A percentile compares a stretch with the other conserved stretches of the same genome.
Conservation (phyloP, 2,797 vertebrate species). For the Myoxocephalus aenaeus region DNA sequence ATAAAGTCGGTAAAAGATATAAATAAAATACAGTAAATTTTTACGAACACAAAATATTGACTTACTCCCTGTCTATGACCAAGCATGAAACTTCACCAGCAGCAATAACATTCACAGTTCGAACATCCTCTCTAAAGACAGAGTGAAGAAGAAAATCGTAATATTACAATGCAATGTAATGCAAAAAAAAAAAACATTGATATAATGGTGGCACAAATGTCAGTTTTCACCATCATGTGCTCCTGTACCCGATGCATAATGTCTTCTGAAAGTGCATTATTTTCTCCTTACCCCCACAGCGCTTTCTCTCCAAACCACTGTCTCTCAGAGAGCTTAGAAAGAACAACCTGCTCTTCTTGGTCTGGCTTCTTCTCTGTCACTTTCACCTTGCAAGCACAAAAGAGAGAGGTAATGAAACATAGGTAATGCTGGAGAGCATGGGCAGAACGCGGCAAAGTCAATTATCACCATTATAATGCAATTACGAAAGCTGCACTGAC, state of each 20-base stretch:
- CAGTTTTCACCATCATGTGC: neutral
- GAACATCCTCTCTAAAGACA: slow-evolving; percentile 75
- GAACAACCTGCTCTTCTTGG: slow-evolving; percentile 67
- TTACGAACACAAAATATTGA: slow-evolving; percentile 6
- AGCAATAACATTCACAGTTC: slow-evolving; percentile 72
- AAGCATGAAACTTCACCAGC: slow-evolving; percentile 78
- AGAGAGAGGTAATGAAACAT: slow-evolving; percentile 27
- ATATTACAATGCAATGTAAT: neutral
- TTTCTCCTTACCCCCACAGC: slow-evolving; percentile 77
- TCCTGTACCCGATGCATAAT: neutral
- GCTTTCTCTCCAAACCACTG: slow-evolving; percentile 84
- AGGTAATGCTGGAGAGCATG: slow-evolving; percentile 17
- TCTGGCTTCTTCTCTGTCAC: slow-evolving; percentile 75
- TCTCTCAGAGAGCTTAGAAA: slow-evolving; percentile 74
- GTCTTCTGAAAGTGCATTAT: neutral
- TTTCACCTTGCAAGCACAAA: slow-evolving; percentile 74
- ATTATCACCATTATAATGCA: slow-evolving; percentile 41
- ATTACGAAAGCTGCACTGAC: slow-evolving; percentile 45
- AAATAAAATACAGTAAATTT: neutral
- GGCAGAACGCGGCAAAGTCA: slow-evolving; percentile 25
- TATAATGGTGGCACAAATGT: neutral
- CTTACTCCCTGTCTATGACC: slow-evolving; percentile 82
- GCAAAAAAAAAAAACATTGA: neutral
- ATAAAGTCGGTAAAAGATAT: neutral
- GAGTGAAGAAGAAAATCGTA: slow-evolving; percentile 2